Conservation (phyloP, 2,797 vertebrate species). For the Vultur gryphus region DNA sequence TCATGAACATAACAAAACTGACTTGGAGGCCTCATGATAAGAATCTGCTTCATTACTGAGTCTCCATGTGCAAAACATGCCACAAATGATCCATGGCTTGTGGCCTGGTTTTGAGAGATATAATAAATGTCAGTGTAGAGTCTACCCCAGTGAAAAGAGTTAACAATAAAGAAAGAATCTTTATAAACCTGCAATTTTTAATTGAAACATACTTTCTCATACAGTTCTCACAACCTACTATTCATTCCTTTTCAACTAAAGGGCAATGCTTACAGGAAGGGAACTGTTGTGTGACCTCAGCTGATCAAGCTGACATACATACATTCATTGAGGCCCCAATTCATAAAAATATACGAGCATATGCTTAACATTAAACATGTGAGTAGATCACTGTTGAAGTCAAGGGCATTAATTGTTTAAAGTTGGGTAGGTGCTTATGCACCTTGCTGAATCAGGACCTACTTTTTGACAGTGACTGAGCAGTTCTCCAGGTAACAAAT, state of each 20-base stretch:
- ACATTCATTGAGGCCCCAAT: not conserved
- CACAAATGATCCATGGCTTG: not conserved
- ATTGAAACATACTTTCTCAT: not conserved
- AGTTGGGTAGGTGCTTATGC: not conserved
- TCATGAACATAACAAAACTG: not conserved
- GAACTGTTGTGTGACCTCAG: not conserved
- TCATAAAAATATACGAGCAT: not conserved
- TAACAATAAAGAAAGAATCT: not conserved
- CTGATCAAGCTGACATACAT: not conserved
- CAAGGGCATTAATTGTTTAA: not conserved
- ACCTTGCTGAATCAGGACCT: not conserved
- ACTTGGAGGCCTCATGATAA: not conserved
- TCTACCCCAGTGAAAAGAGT: not conserved
- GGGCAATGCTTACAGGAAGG: not conserved
- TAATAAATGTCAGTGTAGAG: not conserved
- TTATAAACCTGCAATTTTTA: not conserved
- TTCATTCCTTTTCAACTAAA: constrained; percentile 26
- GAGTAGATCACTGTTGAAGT: not conserved
- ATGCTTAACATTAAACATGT: not conserved
- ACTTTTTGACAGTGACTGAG: not conserved
- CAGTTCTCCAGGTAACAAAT: not conserved
- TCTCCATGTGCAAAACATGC: not conserved
- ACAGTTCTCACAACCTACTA: not conserved
- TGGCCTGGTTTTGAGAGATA: not conserved
- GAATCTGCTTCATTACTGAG: not conserved